Evolutionary conservation across 2,888 invertebrate species (phyloP), one percentile per base, ranked within the genome.

Genomic region (Heliothis peltigera): DNA sequence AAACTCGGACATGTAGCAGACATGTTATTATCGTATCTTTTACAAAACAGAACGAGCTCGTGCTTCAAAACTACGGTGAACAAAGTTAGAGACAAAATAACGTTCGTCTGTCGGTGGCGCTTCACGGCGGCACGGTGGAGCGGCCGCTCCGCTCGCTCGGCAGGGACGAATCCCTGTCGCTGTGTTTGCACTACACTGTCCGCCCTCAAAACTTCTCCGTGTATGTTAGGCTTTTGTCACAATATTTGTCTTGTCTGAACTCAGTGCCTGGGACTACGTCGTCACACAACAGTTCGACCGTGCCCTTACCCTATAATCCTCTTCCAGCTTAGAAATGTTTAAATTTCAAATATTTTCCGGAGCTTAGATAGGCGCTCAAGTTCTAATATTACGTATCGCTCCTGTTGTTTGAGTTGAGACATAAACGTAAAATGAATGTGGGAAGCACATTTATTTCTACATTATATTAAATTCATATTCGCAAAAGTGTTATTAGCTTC

Each of bases 181-280:
- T 70, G 63, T 86, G 85, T 87, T 89, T 88, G 82, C 83, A 75
- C 77, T 84, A 79, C 75, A 80, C 82, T 84, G 83, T 82, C 84
- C 84, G 81, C 81, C 79, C 82, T 83, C 80, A 82, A 80, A 90
- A 89, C 84, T 89, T 84, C 77, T 72, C 77, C 84, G 85, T 84
- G 83, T 86, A 86, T 87, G 85, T 85, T 82, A 86, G 86, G 90
- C 90, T 88, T 89, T 89, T 90, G 87, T 89, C 87, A 92, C 87
- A 91, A 92, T 91, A 91, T 92, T 92, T 91, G 87, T 87, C 84
- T 89, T 87, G 75, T 69, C 82, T 85, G 84, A 88, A 89, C 89
- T 87, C 85, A 64, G 78, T 80, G 82, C 76, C 64, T 80, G 82
- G 81, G 82, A 84, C 84, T 84, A 79, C 44, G 66, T 67, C 75